phyloP scores from a whole-genome alignment of 2,797 vertebrate species.

The Crocidura indochinensis region DNA sequence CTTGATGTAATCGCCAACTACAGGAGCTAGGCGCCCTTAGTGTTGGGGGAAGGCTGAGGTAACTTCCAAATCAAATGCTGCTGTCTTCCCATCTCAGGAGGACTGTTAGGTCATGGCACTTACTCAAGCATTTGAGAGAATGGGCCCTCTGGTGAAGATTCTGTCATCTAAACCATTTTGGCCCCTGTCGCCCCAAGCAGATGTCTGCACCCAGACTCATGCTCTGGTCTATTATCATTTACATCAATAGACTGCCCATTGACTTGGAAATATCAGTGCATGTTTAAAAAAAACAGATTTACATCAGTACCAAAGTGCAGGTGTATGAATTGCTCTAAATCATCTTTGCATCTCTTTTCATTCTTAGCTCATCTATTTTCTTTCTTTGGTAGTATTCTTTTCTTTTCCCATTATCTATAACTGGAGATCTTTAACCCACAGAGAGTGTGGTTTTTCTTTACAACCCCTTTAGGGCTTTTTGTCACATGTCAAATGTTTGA shows the following conservation, averaged over 20 bases:
- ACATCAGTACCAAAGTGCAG: neutral
- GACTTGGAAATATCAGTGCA: neutral
- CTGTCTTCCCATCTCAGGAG: neutral
- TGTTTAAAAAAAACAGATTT: no score
- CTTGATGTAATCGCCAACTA: neutral
- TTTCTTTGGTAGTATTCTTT: neutral
- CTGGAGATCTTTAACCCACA: neutral
- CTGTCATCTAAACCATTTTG: neutral
- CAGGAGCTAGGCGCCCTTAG: no score
- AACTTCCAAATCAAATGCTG: neutral
- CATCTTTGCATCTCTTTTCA: neutral
- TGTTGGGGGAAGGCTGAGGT: neutral
- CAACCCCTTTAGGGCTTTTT: neutral
- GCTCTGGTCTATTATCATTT: neutral
- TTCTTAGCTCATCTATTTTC: neutral
- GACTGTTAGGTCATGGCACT: accelerated
- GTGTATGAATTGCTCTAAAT: neutral
- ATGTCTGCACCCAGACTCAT: accelerated
- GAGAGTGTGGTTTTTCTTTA: neutral
- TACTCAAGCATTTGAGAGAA: neutral
- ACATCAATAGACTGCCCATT: neutral
- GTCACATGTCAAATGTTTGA: neutral
- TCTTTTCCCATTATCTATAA: neutral
- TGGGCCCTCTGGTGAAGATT: neutral
- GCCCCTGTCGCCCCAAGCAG: accelerated